Evolutionary conservation across 1,140 invertebrate genomes (phyloP), one percentile per base, ranked within the genome.

Genomic region (Choristoneura fumiferana): DNA sequence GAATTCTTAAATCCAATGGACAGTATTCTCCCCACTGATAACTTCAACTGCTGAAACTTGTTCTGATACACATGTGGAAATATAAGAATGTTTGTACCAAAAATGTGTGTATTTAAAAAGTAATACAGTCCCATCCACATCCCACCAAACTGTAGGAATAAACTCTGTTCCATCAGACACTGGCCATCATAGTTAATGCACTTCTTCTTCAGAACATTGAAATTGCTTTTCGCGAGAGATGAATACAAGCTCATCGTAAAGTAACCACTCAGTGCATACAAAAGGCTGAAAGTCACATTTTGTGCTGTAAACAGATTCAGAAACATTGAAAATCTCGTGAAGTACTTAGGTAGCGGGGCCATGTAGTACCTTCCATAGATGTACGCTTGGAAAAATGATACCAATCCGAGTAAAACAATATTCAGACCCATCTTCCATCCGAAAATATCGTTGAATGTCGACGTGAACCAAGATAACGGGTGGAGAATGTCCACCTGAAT

Each of bases 61-160:
- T 91, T 90, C 71, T 93, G 92, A 43, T 94, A 92, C 45, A 94
- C 91, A 8, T 94, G 91, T 10, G 93, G 91, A 73, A 95, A 95
- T 10, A 91, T 85, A 8, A 94, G 84, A 43, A 91, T 89, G 36
- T 91, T 90, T 49, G 91, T 87, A 6, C 84, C 78, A 22, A 90
- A 89, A 52, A 91, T 81, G 63, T 92, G 90, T 4, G 89, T 80
- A 65, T 90, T 92, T 0, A 91, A 65, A 64, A 94, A 95, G 67
- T 93, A 93, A 67, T 93, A 94, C 54, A 94, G 82, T 40, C 94
- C 94, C 58, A 92, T 93, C 90, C 92, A 94, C 37, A 94, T 87
- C 13, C 94, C 94, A 55, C 91, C 91, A 60, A 93, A 83, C 8
- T 94, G 82, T 12, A 95, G 65, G 68, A 94, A 94, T 22, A 90